Base-by-base conservation (phyloP, 2,113 vertebrate species). In the Menidia beryllina region DNA sequence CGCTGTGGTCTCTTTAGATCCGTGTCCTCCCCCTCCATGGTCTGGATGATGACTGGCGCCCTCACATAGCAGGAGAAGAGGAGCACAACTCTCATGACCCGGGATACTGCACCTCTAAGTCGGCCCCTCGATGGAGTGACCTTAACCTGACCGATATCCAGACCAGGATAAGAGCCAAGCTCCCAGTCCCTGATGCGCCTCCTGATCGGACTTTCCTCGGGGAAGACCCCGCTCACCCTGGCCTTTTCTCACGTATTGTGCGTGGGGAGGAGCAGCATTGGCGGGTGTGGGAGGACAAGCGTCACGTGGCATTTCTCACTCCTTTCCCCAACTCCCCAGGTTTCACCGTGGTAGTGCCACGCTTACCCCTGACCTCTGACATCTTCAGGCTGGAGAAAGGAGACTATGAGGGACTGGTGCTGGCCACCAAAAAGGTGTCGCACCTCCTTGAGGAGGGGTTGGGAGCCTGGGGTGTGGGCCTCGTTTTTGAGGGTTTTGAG, bases 401-500 rank as follows among this genome's bases (percentile, higher is more conserved):
- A 2, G 91, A 92, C 56, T 94, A 93, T 8, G 75, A 79, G 26
- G 61, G 8, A 0, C 77, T 94, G 58, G 84, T 82, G 41, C 69
- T 90, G 71, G 92, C 92, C 0, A 24, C 90, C 2, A 57, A 58
- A 63, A 86, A 77, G 38, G 90, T 87, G 10, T 81, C 93, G 0
- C 21, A 7, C 13, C 84, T 94, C 5, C 84, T 94, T 0, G 75
- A 87, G 72, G 85, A 86, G 25, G 86, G 75, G 0, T 53, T 94
- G 24, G 89, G 82, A 0, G 84, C 90, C 9, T 79, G 50, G 59
- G 92, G 87, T 4, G 75, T 91, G 20, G 93, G 89, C 5, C 88
- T 94, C 2, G 91, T 94, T 38, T 94, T 94, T 53, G 94, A 94
- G 60, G 94, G 94, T 6, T 94, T 84, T 76, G 94, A 94, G 78